Evolutionary conservation across 2,888 invertebrate species (phyloP).

Genomic region (Catotricha subobsoleta): DNA sequence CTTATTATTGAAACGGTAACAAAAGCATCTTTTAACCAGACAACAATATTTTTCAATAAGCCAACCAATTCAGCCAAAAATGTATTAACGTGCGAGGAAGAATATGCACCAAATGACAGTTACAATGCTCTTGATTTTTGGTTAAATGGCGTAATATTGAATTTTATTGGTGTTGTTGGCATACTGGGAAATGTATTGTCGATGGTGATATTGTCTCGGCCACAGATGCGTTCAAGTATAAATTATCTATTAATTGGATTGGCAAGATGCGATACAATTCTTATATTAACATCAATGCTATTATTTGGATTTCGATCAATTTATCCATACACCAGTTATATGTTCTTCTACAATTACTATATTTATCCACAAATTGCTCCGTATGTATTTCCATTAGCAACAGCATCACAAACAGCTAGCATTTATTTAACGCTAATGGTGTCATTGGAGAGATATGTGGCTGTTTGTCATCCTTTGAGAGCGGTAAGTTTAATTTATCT

Average conservation of each 20-base stretch:
- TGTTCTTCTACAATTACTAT: constrained; percentile 61
- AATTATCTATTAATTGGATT: constrained; percentile 86
- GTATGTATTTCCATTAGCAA: constrained; percentile 63
- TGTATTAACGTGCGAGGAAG: background rate
- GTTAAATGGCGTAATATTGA: constrained; percentile 64
- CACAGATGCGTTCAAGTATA: constrained; percentile 91
- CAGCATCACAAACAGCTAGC: constrained; percentile 81
- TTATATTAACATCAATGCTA: constrained; percentile 69
- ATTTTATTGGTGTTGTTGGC: constrained; percentile 63
- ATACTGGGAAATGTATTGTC: constrained; percentile 80
- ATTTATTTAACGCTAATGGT: constrained; percentile 83
- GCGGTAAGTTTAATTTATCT: constrained; percentile 32
- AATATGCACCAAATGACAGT: constrained; percentile 8
- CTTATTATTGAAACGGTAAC: background rate
- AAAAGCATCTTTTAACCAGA: background rate
- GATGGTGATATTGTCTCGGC: constrained; percentile 75
- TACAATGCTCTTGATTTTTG: constrained; percentile 60
- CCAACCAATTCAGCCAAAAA: background rate
- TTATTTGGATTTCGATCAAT: constrained; percentile 78
- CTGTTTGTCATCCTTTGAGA: constrained; percentile 75
- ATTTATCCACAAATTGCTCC: constrained; percentile 67
- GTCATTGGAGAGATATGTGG: constrained; percentile 85
- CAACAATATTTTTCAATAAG: background rate
- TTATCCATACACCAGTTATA: constrained; percentile 44
- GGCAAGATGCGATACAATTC: constrained; percentile 81